A percentile compares a stretch with the other conserved stretches of the same genome.
These are phyloP conservation scores for Griposia aprilina DNA, from an alignment of 2,888 invertebrate species.

Conservation along the genomic window DNA sequence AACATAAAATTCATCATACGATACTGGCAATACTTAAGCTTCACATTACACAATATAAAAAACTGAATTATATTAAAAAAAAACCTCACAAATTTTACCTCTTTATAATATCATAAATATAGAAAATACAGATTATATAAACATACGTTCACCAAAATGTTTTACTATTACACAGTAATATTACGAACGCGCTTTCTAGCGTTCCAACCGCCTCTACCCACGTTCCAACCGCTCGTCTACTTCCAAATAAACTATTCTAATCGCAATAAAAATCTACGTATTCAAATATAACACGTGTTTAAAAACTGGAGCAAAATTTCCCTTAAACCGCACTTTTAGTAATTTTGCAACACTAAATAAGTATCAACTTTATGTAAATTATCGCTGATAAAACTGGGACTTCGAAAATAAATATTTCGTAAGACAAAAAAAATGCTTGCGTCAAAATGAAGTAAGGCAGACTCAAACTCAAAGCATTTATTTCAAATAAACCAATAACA, in stretches of 20 bases:
- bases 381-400: neutral
- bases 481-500: too few relatives aligned
- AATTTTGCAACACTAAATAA: constrained; percentile 9
- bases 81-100: too few relatives aligned
- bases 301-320: constrained; percentile 29
- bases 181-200: neutral
- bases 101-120: too few relatives aligned
- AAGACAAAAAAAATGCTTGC: neutral
- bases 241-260: neutral
- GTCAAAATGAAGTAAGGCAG: too few relatives aligned
- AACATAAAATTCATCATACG: too few relatives aligned
- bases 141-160: neutral
- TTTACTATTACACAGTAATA: neutral
- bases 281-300: constrained; percentile 10
- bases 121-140: too few relatives aligned
- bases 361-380: too few relatives aligned
- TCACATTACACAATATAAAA: too few relatives aligned
- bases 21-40: too few relatives aligned
- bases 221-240: constrained; percentile 29
- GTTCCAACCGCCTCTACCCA: constrained; percentile 17
- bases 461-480: too few relatives aligned
- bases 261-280: neutral
- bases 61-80: too few relatives aligned
- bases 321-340: constrained; percentile 17
- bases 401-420: neutral